Evolutionary conservation across 2,888 invertebrate genomes (phyloP).

Genomic region (Oithona nana): DNA sequence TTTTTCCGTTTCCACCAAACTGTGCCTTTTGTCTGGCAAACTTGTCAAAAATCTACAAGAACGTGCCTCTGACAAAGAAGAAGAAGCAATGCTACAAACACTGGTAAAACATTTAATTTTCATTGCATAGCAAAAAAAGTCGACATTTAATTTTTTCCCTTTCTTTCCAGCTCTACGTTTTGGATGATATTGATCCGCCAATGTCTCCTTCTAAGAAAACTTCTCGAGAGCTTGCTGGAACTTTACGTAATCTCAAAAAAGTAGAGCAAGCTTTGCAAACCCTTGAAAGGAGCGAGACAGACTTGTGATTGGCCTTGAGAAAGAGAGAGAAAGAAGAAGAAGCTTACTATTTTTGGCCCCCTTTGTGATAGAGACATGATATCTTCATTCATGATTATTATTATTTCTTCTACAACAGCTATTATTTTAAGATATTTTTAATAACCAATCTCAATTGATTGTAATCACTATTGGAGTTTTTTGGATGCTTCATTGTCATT

Average conservation of each 20-base stretch:
- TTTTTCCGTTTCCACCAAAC: slow-evolving; percentile 11
- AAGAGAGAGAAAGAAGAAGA: no score
- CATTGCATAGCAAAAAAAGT: background rate
- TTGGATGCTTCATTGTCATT: background rate
- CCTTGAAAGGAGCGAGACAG: background rate
- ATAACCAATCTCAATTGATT: no score
- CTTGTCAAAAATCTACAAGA: background rate
- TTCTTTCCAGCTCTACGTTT: slow-evolving; percentile 6
- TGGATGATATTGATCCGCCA: slow-evolving; percentile 12
- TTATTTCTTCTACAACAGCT: no score
- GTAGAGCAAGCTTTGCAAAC: slow-evolving; percentile 7
- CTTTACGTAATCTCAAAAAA: slow-evolving; percentile 10
- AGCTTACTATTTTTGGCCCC: no score
- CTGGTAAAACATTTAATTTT: background rate
- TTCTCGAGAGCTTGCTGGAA: slow-evolving; percentile 4
- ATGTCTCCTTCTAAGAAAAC: slow-evolving; percentile 4
- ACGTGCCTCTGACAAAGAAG: background rate
- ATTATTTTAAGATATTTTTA: no score
- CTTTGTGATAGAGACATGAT: no score
- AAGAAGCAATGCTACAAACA: background rate
- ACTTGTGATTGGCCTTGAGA: no score
- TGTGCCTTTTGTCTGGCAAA: background rate
- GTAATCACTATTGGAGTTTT: background rate
- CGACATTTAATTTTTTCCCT: no score
- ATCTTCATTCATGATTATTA: no score